Evolutionary conservation across 2,888 invertebrate genomes (phyloP), one percentile per base, ranked within the genome.

Genomic region (Crioceris asparagi): DNA sequence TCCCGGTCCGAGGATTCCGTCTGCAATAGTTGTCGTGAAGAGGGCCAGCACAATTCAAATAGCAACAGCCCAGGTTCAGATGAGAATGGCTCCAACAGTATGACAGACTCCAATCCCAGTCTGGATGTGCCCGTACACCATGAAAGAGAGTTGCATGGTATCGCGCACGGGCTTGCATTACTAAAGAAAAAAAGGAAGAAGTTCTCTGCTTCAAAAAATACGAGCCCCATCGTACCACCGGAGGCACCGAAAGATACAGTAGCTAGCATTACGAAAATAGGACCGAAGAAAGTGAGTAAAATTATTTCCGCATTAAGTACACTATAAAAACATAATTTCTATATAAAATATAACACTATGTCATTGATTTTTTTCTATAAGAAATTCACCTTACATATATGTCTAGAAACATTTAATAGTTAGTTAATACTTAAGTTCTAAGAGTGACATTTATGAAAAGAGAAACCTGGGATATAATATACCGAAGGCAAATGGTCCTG

Each of bases 1-100:
- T 79, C 79, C 31, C 71, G 80, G 48, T 87, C 87, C 2, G 87
- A 88, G 64, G 88, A 88, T 62, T 88, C 87, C 7, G 85, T 88
- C 35, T 78, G 73, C 52, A 72, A 70, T 52, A 65, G 70, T 23
- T 65, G 66, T 37, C 60, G 61, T 36, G 72, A 72, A 56, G 72
- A 72, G 45, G 69, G 59, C 52, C 46, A 49, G 23, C 64, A 64
- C 41, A 60, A 60, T 6, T 62, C 65, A 43, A 68, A 69, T 36
- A 65, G 58, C 54, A 75, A 67, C 57, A 77, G 68, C 60, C 77
- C 69, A 43, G 70, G 70, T 1, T 76, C 76, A 0, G 75, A 77
- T 56, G 83, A 77, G 54, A 83, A 82, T 26, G 77, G 75, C 26
- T 79, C 82, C 16, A 79, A 79, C 48, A 78, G 78, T 27, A 75